Conservation (phyloP, 1,140 invertebrate species). For the Pteromalus puparum region DNA sequence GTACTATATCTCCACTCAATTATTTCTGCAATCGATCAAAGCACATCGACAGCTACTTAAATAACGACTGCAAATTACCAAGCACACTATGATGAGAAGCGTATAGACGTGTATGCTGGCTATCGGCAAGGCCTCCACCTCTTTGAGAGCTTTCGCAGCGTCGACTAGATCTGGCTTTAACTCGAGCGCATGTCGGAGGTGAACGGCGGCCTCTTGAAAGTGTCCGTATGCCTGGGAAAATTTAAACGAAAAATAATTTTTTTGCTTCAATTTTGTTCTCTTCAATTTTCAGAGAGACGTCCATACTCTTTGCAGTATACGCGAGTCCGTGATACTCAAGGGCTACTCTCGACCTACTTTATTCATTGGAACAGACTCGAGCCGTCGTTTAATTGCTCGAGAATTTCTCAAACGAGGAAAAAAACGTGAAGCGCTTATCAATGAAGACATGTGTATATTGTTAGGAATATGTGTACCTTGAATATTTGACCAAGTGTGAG, state of each 20-base stretch:
- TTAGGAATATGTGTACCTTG: slow-evolving; percentile 71
- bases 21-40: no score
- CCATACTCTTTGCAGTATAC: no score
- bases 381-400: no score
- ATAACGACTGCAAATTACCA: slow-evolving; percentile 76
- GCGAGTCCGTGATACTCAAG: no score
- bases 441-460: no score
- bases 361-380: no score
- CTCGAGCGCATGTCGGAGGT: slow-evolving; percentile 87
- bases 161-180: slow-evolving; percentile 89
- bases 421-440: no score
- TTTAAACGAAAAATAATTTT: slow-evolving; percentile 23
- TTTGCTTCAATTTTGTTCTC: neutral
- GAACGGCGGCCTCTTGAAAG: slow-evolving; percentile 87
- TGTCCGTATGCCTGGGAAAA: slow-evolving; percentile 84
- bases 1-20: no score
- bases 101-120: slow-evolving; percentile 88
- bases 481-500: slow-evolving; percentile 91
- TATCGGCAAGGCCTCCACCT: slow-evolving; percentile 84
- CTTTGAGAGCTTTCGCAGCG: slow-evolving; percentile 84
- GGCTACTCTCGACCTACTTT: no score
- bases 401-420: no score
- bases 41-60: no score
- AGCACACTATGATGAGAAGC: slow-evolving; percentile 88
- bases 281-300: no score